These are phyloP conservation scores for Nemoura dubitans DNA, from an alignment of 2,888 invertebrate species.

Conservation along the genomic window DNA sequence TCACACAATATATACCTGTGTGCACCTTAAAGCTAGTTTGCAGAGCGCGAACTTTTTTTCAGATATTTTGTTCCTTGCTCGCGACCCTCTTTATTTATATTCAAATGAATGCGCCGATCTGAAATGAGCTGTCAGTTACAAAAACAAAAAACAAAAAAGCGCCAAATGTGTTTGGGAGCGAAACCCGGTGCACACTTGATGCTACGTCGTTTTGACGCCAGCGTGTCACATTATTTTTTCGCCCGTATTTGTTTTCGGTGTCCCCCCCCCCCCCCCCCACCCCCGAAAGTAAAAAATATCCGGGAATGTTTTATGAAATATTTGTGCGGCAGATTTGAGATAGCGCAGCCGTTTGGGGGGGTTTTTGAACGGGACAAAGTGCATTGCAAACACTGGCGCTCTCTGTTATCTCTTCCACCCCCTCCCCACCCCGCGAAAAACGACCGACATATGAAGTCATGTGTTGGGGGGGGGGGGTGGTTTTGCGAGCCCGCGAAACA, in stretches of 20 bases:
- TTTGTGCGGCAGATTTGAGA: not conserved
- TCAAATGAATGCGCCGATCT: too few species aligned
- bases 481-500: not conserved
- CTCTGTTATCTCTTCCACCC: not conserved
- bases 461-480: not conserved
- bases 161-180: not conserved
- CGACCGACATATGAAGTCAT: not conserved
- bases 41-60: too few species aligned
- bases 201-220: too few species aligned
- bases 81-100: too few species aligned
- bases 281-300: not conserved
- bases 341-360: not conserved
- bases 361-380: not conserved
- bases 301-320: not conserved
- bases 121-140: not conserved
- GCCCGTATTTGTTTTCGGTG: too few species aligned
- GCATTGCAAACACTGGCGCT: not conserved
- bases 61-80: too few species aligned
- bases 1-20: too few species aligned
- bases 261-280: not conserved
- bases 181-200: too few species aligned
- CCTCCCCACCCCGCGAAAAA: not conserved
- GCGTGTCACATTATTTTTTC: too few species aligned
- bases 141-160: not conserved
- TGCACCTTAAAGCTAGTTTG: too few species aligned